These are phyloP conservation scores for Mystacides longicornis DNA, from an alignment of 2,888 invertebrate species.

Conservation along the genomic window DNA sequence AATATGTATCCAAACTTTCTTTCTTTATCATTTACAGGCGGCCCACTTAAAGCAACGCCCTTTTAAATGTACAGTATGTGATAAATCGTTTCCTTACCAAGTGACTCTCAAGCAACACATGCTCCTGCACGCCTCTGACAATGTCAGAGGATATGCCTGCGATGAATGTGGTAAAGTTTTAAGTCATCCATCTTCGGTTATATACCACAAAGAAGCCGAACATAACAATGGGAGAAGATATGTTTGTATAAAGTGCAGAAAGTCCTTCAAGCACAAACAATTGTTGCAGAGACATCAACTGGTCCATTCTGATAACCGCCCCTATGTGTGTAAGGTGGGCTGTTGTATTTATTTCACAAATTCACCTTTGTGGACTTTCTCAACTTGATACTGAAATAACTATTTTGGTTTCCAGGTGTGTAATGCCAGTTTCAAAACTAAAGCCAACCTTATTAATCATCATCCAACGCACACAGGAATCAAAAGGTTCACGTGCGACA, in stretches of 20 bases:
- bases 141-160: constrained; percentile 50
- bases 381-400: background rate
- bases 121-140: constrained; percentile 44
- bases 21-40: constrained; percentile 33
- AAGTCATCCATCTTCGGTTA: constrained; percentile 64
- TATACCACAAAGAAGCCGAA: constrained; percentile 66
- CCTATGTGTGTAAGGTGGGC: constrained; percentile 53
- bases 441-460: constrained; percentile 65
- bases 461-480: constrained; percentile 64
- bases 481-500: constrained; percentile 61
- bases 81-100: constrained; percentile 53
- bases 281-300: constrained; percentile 69
- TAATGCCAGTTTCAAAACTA: constrained; percentile 60
- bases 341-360: background rate
- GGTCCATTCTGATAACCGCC: constrained; percentile 65
- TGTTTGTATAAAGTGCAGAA: constrained; percentile 68
- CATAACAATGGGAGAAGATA: constrained; percentile 61
- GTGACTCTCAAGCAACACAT: constrained; percentile 54
- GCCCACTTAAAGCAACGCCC: constrained; percentile 51
- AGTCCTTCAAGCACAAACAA: constrained; percentile 67
- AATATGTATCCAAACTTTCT: background rate
- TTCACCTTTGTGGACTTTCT: background rate
- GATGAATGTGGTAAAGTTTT: constrained; percentile 61
- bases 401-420: constrained; percentile 37
- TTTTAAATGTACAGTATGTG: constrained; percentile 52